Evolutionary conservation across 2,797 vertebrate genomes (phyloP), one percentile per base, ranked within the genome.

Genomic region (Rachycentron canadum): DNA sequence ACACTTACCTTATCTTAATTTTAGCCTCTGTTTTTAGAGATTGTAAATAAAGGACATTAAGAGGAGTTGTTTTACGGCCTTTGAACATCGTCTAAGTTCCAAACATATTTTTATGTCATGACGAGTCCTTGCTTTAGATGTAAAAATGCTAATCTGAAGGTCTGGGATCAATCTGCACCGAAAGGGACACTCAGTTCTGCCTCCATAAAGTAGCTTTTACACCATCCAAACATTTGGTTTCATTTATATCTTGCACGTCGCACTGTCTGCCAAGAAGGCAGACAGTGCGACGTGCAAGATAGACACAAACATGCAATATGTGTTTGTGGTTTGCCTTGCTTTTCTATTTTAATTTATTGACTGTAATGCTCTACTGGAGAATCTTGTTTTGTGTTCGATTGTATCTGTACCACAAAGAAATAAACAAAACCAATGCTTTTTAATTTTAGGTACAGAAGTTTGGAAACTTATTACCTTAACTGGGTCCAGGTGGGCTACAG

Each of bases 401-500:
- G 19, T 11, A 17, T 53, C 32, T 25, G 26, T 32, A 4, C 11
- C 14, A 30, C 12, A 25, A 53, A 52, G 16, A 25, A 67, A 79
- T 74, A 52, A 79, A 79, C 8, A 23, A 30, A 68, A 72, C 2
- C 10, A 8, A 0, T 57, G n/a, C 2, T 59, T 76, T 45, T 76
- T 55, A 6, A 40, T 23, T 23, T 34, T 4, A 4, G 36, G 3
- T 17, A 5, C 25, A 34, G 5, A 23, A 4, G 13, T 1, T 17
- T 12, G n/a, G 1, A 2, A 25, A 6, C 17, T 49, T 38, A n/a
- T 10, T 55, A 32, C 32, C 32, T 32, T 32, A 32, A 32, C 32
- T 32, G 32, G 7, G 32, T 32, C 32, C 32, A 3, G 32, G 7
- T 32, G 32, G n/a, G n/a, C n/a, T n/a, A n/a, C n/a, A n/a, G n/a